phyloP scores from a whole-genome alignment of 2,888 invertebrate species.

The Plemyria rubiginata region DNA sequence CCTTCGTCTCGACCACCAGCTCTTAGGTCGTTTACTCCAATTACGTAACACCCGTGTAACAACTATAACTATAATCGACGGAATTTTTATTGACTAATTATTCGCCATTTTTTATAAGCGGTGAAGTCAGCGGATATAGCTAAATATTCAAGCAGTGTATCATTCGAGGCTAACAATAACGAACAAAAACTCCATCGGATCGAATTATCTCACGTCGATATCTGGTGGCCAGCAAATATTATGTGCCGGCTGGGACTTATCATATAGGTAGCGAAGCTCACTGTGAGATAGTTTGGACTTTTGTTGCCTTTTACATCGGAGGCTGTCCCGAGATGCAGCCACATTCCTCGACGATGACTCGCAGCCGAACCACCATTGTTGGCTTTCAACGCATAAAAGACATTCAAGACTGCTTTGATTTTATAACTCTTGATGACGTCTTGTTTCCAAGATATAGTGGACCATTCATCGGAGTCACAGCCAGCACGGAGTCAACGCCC shows the following conservation, averaged over 20 bases:
- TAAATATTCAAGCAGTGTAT: constrained; percentile 84
- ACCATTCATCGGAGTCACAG: constrained; percentile 55
- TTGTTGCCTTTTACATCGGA: constrained; percentile 44
- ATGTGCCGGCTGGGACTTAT: constrained; percentile 24
- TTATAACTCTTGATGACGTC: constrained; percentile 59
- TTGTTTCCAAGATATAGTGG: constrained; percentile 56
- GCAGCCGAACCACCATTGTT: constrained; percentile 53
- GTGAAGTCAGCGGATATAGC: constrained; percentile 84
- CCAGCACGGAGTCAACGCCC: constrained; percentile 75
- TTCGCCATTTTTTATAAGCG: constrained; percentile 81
- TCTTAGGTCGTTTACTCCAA: constrained; percentile 83
- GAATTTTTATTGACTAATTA: constrained; percentile 85
- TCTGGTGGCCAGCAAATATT: constrained; percentile 53
- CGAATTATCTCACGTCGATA: constrained; percentile 75
- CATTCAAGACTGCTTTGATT: constrained; percentile 60
- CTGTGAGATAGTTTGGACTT: constrained; percentile 36
- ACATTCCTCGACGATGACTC: constrained; percentile 78
- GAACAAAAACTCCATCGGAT: constrained; percentile 69
- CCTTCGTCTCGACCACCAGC: constrained; percentile 72
- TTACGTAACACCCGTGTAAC: constrained; percentile 83
- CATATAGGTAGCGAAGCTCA: constrained; percentile 3
- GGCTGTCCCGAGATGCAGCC: constrained; percentile 64
- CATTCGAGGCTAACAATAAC: constrained; percentile 82
- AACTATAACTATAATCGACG: constrained; percentile 77
- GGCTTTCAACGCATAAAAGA: constrained; percentile 59